phyloP scores from a whole-genome alignment of 2,113 vertebrate genomes.

The Macrotus californicus region DNA sequence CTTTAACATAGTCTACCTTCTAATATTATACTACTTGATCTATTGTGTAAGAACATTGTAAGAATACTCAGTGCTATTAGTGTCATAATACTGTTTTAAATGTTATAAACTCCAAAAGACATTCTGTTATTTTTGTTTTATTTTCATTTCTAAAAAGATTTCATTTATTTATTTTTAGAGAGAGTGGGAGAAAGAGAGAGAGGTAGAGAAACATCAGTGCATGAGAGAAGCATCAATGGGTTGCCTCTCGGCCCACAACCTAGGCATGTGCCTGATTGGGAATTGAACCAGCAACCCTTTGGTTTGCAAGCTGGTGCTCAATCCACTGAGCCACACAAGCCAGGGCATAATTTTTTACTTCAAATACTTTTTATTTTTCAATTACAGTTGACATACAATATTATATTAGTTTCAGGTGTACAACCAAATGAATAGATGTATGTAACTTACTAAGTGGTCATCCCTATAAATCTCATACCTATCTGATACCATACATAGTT shows the following conservation, averaged over 20 bases:
- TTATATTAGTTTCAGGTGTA: neutral
- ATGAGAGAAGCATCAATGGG: too few relatives aligned
- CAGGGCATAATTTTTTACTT: neutral
- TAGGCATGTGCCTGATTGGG: too few relatives aligned
- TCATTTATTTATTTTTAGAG: too few relatives aligned
- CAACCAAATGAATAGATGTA: neutral
- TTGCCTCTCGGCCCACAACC: too few relatives aligned
- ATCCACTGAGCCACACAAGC: too few relatives aligned
- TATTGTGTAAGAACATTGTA: neutral
- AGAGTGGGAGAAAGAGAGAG: too few relatives aligned
- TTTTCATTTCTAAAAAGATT: neutral
- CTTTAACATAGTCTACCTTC: neutral
- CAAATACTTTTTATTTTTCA: neutral
- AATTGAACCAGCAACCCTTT: too few relatives aligned
- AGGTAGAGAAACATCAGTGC: too few relatives aligned
- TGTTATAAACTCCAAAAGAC: neutral
- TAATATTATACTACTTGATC: neutral
- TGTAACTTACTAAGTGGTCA: neutral
- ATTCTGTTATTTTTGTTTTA: neutral
- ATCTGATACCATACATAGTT: neutral
- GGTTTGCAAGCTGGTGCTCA: too few relatives aligned
- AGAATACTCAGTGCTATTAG: neutral
- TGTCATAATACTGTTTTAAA: neutral
- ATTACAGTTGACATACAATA: neutral
- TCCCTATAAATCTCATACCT: neutral